These are phyloP conservation scores for Echeneis naucrates DNA, from an alignment of 2,797 vertebrate genomes.

Conservation along the genomic window DNA sequence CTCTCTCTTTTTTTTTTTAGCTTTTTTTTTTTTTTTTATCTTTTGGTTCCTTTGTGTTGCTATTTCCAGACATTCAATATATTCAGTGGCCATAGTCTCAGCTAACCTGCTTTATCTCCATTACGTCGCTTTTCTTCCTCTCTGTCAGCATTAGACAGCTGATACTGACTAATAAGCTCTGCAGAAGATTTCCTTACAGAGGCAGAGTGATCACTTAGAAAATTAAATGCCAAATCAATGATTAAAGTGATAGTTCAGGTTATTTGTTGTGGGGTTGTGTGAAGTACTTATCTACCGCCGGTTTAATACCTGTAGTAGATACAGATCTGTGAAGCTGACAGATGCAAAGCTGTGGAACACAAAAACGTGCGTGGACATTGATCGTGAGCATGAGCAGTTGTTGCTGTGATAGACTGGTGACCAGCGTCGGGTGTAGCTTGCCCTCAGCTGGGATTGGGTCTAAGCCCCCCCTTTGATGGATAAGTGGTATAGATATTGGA, in stretches of 20 bases:
- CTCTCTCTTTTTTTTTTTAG: no score
- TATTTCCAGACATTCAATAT: slow-evolving; percentile 21
- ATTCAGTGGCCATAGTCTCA: not conserved
- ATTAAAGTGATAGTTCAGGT: not conserved
- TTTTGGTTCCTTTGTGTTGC: slow-evolving; percentile 24
- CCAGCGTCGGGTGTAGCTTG: no score
- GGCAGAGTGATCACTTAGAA: not conserved
- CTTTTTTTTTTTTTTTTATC: no score
- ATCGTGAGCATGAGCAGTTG: no score
- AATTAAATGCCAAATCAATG: not conserved
- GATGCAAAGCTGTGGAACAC: not conserved
- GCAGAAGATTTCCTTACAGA: not conserved
- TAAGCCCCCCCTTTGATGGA: no score
- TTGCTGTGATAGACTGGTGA: no score
- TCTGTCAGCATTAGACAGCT: not conserved
- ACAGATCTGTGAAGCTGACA: not conserved
- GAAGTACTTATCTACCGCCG: not conserved
- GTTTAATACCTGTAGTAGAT: not conserved
- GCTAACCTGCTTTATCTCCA: not conserved
- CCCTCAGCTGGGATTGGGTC: no score
- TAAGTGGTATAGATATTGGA: no score
- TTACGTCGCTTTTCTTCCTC: not conserved
- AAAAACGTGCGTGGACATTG: no score
- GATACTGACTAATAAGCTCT: not conserved
- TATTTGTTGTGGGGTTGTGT: not conserved